phyloP scores from a whole-genome alignment of 2,113 vertebrate genomes.

The Stigmatopora argus region DNA sequence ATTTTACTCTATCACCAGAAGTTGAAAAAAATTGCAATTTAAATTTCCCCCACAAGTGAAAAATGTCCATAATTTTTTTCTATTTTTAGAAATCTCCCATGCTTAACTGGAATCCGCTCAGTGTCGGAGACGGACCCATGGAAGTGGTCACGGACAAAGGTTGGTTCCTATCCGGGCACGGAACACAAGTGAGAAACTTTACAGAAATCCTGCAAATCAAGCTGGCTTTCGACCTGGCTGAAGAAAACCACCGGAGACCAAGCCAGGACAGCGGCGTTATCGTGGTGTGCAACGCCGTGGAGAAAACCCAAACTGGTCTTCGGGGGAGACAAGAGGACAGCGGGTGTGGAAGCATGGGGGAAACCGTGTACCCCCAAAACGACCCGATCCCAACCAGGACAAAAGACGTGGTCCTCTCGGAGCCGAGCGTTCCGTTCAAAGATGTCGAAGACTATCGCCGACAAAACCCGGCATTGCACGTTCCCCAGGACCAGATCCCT shows the following conservation, averaged over 20 bases:
- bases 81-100: slow-evolving; percentile 55
- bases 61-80: neutral
- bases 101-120: slow-evolving; percentile 61
- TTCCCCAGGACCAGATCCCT: slow-evolving; percentile 18
- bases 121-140: slow-evolving; percentile 35
- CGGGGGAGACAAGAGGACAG: slow-evolving; percentile 61
- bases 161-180: slow-evolving; percentile 56
- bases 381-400: slow-evolving; percentile 3
- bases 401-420: slow-evolving; percentile 47
- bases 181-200: slow-evolving; percentile 9
- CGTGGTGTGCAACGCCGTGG: slow-evolving; percentile 27
- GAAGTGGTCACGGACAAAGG: slow-evolving; percentile 68
- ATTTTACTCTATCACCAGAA: too few relatives aligned
- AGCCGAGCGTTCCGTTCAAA: slow-evolving; percentile 27
- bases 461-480: slow-evolving; percentile 41
- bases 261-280: slow-evolving; percentile 67
- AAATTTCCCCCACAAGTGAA: too few relatives aligned
- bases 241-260: slow-evolving; percentile 35
- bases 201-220: neutral
- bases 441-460: slow-evolving; percentile 45
- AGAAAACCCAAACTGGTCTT: neutral
- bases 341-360: slow-evolving; percentile 64
- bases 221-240: neutral
- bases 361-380: slow-evolving; percentile 34
- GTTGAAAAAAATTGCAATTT: neutral